phyloP scores from a whole-genome alignment of 2,888 invertebrate genomes.

The Acleris literana region DNA sequence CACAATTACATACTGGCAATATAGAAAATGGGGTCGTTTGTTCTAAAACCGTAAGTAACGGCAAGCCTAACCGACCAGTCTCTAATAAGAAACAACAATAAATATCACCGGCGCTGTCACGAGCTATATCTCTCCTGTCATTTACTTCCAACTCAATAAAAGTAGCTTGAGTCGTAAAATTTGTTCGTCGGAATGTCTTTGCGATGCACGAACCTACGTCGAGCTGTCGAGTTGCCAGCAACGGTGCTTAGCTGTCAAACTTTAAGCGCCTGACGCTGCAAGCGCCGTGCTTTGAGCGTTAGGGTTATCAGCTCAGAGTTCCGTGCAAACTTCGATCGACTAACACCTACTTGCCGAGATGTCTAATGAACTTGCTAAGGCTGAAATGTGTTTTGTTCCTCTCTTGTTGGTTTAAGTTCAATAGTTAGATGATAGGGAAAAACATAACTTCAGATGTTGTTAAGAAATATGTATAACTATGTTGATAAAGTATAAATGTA shows the following conservation, averaged over 20 bases:
- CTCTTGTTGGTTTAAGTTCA: no score
- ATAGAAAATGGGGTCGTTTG: slow-evolving; percentile 27
- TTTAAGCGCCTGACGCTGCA: slow-evolving; percentile 37
- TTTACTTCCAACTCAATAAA: slow-evolving; percentile 49
- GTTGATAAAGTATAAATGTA: no score
- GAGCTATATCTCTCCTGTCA: slow-evolving; percentile 37
- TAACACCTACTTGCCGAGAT: not conserved
- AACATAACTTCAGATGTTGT: no score
- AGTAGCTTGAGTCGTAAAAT: slow-evolving; percentile 44
- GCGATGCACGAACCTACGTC: slow-evolving; percentile 42
- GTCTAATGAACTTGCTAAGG: not conserved
- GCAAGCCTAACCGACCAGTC: slow-evolving; percentile 13
- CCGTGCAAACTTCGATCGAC: not conserved
- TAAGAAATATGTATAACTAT: no score
- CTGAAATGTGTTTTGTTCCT: no score
- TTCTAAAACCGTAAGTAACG: slow-evolving; percentile 28
- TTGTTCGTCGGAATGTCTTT: slow-evolving; percentile 45
- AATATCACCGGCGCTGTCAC: slow-evolving; percentile 29
- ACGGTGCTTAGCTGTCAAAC: slow-evolving; percentile 52
- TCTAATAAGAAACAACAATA: slow-evolving; percentile 35
- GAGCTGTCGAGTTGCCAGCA: slow-evolving; percentile 48
- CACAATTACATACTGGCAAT: slow-evolving; percentile 25
- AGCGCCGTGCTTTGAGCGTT: slow-evolving; percentile 21
- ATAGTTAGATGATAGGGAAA: no score
- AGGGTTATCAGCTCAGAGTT: not conserved